Percentiles rank a stretch among this genome's conserved stretches.
These are phyloP conservation scores for Neosilurus mollespiculum DNA, from an alignment of 2,797 vertebrate genomes.

Conservation along the genomic window DNA sequence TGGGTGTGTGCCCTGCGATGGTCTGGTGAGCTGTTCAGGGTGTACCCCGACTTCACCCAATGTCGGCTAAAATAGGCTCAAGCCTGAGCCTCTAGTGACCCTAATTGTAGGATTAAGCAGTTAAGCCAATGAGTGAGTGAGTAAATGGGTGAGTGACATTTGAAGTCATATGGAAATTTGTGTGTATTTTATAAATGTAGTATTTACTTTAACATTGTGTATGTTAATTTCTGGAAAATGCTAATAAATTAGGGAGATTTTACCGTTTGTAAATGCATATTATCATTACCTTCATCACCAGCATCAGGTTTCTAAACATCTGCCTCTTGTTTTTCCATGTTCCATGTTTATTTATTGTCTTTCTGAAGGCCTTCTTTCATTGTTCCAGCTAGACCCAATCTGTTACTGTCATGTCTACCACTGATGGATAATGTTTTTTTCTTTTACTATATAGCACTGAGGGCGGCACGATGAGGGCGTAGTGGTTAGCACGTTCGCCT, in stretches of 20 bases:
- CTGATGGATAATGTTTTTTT: background rate
- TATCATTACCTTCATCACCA: background rate
- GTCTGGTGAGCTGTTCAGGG: no score
- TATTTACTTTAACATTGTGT: background rate
- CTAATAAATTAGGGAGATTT: background rate
- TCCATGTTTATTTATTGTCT: background rate
- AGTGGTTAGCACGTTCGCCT: no score
- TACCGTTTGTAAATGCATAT: background rate
- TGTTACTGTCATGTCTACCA: background rate
- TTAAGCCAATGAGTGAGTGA: no score
- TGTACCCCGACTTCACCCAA: no score
- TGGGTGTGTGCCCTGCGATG: no score
- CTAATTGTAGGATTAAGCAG: no score
- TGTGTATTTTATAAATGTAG: background rate
- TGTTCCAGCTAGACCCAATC: background rate
- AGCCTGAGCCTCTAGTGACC: no score
- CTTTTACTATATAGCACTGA: background rate
- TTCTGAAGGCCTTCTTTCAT: conserved; percentile 2
- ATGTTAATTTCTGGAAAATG: conserved; percentile 7
- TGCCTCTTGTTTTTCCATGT: conserved; percentile 1
- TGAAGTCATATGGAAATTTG: background rate
- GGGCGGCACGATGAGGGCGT: no score
- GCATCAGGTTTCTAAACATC: background rate
- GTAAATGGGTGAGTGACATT: background rate
- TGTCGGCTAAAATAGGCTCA: no score